These are phyloP conservation scores for Hybos culiciformis DNA, from an alignment of 2,888 invertebrate genomes.

Conservation along the genomic window DNA sequence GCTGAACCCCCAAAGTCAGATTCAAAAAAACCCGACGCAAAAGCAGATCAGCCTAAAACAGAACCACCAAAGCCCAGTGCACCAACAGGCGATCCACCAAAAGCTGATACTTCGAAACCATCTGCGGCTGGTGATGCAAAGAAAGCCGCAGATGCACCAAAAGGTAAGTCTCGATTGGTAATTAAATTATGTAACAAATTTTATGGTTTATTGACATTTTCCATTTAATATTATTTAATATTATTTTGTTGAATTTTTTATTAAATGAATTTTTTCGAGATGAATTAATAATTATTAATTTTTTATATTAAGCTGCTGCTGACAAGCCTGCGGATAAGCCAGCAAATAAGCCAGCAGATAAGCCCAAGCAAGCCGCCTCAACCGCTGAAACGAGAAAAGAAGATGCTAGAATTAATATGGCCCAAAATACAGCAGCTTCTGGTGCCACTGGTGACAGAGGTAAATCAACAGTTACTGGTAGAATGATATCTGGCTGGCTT, in stretches of 20 bases:
- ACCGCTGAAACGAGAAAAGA: constrained; percentile 8
- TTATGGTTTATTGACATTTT: too few species aligned
- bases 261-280: too few species aligned
- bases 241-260: too few species aligned
- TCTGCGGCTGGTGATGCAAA: constrained; percentile 30
- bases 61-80: constrained; percentile 16
- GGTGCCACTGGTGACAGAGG: constrained; percentile 43
- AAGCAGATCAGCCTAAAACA: constrained; percentile 18
- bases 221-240: too few species aligned
- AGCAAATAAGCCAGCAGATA: constrained; percentile 11
- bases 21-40: constrained; percentile 21
- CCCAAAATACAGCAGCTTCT: constrained; percentile 32
- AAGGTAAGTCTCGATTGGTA: too few species aligned
- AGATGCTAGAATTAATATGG: constrained; percentile 24
- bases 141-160: constrained; percentile 22
- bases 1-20: constrained; percentile 23
- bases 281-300: too few species aligned
- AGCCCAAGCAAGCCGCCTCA: constrained; percentile 4
- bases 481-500: constrained; percentile 60
- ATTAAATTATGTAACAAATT: too few species aligned
- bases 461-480: constrained; percentile 59
- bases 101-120: constrained; percentile 22
- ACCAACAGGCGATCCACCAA: constrained; percentile 28
- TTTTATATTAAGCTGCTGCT: constrained; percentile 12
- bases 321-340: constrained; percentile 18